Evolutionary conservation across 2,888 invertebrate genomes (phyloP), one percentile per base, ranked within the genome.

Genomic region (Lomographa bimaculata): DNA sequence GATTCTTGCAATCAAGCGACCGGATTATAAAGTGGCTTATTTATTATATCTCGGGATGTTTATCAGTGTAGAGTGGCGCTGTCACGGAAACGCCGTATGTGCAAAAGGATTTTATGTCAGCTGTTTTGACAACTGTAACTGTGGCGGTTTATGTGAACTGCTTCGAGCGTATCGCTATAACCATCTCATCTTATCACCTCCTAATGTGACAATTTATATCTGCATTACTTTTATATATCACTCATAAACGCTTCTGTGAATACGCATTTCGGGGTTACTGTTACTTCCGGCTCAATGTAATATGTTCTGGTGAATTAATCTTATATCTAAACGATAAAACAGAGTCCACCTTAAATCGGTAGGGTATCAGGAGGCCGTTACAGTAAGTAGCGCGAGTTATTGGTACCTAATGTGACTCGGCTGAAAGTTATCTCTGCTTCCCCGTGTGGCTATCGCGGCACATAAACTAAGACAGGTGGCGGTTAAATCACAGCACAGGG

Each of bases 381-480:
- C 29, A 41, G 43, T 46, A 46, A 47, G 42, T 43, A 41, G 30
- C 23, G 29, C 46, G 42, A 50, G 42, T 46, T 50, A 50, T 40
- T 37, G 43, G 41, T 49, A 49, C 44, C 38, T 32, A 49, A 51
- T 45, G 42, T 49, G 48, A 37, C 42, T 40, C 8, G 21, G 23
- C 20, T 26, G 43, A 43, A 47, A 51, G 63, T 57, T 60, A 62
- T 60, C 50, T 60, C 57, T 60, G 69, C 63, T 73, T 72, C 74
- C 73, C 68, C 60, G 67, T 65, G 61, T 64, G 69, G 65, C 72
- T 80, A 79, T 79, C 79, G 57, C 48, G 49, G 60, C 54, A 64
- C 70, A 78, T 81, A 81, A 81, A 82, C 73, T 65, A 78, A 65
- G 63, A 67, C 72, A 78, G 77, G 75, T 77, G 77, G 73, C 63